These are phyloP conservation scores for Acrocera orbiculus DNA, from an alignment of 2,888 invertebrate genomes.

Conservation along the genomic window DNA sequence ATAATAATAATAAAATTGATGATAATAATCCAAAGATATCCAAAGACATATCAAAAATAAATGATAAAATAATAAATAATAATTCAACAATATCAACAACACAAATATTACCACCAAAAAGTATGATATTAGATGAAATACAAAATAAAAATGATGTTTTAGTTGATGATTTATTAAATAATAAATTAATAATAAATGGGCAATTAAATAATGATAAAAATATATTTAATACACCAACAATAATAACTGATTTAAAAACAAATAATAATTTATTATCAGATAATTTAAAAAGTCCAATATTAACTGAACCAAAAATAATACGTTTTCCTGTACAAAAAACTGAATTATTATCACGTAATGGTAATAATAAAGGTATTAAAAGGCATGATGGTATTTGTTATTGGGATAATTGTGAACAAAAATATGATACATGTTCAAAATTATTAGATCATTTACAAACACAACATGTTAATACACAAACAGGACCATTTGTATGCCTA, in stretches of 20 bases:
- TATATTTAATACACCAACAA: slow-evolving; percentile 1
- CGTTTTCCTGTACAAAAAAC: slow-evolving; percentile 49
- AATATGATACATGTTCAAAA: slow-evolving; percentile 62
- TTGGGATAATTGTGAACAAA: slow-evolving; percentile 67
- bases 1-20: no score
- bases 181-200: no score
- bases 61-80: no score
- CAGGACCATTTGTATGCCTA: slow-evolving; percentile 70
- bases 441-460: slow-evolving; percentile 76
- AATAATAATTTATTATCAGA: background rate
- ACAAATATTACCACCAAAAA: no score
- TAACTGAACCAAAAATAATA: slow-evolving; percentile 66
- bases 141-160: no score
- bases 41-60: no score
- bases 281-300: slow-evolving; percentile 46
- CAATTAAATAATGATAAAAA: background rate
- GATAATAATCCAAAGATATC: no score
- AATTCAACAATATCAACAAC: no score
- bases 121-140: no score
- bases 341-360: slow-evolving; percentile 15
- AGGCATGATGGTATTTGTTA: slow-evolving; percentile 43
- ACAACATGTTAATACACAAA: slow-evolving; percentile 73
- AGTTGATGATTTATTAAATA: no score
- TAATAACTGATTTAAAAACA: slow-evolving; percentile 8
- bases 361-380: slow-evolving; percentile 28